phyloP scores from a whole-genome alignment of 1,140 invertebrate genomes.

The Nasonia longicornis region DNA sequence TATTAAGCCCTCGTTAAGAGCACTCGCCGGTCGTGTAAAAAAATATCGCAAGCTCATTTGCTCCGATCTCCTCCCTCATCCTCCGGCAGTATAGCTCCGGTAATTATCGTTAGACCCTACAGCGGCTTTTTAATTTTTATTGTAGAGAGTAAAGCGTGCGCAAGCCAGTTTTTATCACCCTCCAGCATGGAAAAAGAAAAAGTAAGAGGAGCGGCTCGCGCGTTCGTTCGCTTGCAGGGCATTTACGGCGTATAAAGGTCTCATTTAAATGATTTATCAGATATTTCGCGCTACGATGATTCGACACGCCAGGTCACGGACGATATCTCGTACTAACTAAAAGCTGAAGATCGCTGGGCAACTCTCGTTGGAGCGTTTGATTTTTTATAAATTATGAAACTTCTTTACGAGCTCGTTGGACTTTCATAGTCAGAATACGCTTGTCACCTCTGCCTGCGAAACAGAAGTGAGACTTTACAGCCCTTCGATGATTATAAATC shows the following conservation, averaged over 20 bases:
- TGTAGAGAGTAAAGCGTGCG: background rate
- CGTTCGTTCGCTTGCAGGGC: background rate
- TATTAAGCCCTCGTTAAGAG: constrained; percentile 34
- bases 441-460: background rate
- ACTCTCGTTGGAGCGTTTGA: background rate
- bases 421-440: background rate
- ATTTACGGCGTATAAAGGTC: constrained; percentile 8
- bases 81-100: background rate
- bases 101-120: constrained; percentile 23
- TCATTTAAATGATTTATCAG: constrained; percentile 30
- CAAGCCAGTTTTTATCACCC: constrained; percentile 6
- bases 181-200: background rate
- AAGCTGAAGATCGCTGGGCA: too few species aligned
- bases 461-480: background rate
- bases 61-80: constrained; percentile 7
- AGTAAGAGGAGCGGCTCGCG: background rate
- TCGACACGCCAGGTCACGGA: background rate
- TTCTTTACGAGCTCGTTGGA: background rate
- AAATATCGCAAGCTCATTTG: constrained; percentile 37
- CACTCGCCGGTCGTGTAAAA: constrained; percentile 13
- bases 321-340: too few species aligned
- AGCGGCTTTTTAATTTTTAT: constrained; percentile 30
- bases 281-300: background rate
- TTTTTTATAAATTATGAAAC: background rate
- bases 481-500: too few species aligned